Evolutionary conservation across 2,113 vertebrate genomes (phyloP).

Genomic region (Cottus gobio): DNA sequence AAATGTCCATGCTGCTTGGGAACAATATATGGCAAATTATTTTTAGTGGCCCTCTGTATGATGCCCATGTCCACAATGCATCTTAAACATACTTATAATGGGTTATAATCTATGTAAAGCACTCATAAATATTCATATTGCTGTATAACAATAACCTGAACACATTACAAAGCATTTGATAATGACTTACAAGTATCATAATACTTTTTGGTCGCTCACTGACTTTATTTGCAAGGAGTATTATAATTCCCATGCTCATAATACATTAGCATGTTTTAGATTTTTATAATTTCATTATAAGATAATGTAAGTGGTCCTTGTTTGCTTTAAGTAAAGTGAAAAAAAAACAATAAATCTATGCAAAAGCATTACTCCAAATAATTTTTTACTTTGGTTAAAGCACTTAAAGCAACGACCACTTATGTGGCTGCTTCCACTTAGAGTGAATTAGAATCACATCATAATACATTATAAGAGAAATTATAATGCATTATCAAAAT

Average conservation of each 20-base stretch:
- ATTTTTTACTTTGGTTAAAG: not conserved
- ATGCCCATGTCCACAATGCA: not conserved
- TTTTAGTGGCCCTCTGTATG: not conserved
- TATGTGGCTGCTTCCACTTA: no score
- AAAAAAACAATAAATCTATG: no score
- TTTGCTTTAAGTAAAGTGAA: no score
- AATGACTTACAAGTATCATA: no score
- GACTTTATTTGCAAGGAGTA: no score
- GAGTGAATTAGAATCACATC: not conserved
- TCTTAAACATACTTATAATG: not conserved
- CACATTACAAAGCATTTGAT: not conserved
- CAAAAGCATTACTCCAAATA: not conserved
- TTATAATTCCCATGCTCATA: no score
- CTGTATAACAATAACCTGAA: not conserved
- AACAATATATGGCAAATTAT: not conserved
- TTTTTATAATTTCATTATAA: no score
- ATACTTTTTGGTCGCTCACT: no score
- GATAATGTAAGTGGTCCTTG: not conserved
- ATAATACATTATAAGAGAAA: not conserved
- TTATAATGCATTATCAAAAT: no score
- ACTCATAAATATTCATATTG: not conserved
- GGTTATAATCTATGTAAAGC: not conserved
- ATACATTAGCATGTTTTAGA: no score
- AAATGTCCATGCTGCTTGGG: not conserved
- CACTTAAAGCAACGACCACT: not conserved